These are phyloP conservation scores for Argyrosomus regius DNA, from an alignment of 2,797 vertebrate species.

Conservation along the genomic window DNA sequence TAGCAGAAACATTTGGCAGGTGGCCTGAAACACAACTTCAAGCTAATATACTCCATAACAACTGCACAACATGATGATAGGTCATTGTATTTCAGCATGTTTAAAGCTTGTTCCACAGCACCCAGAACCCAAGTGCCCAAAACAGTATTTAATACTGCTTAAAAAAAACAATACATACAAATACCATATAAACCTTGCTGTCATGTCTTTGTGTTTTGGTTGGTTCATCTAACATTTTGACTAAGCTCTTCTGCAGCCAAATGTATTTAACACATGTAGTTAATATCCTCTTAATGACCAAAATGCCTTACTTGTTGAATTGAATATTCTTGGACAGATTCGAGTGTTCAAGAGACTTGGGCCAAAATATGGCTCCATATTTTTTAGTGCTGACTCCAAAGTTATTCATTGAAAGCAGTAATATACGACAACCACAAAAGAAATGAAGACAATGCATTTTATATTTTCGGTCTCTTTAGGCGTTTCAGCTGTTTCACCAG, in stretches of 20 bases:
- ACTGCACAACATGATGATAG: neutral
- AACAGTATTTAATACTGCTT: neutral
- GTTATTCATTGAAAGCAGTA: conserved; percentile 5
- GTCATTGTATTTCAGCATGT: too few relatives aligned
- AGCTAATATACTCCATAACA: neutral
- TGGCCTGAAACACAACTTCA: neutral
- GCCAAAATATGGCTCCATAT: neutral
- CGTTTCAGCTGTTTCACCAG: neutral
- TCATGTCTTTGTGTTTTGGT: neutral
- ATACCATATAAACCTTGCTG: neutral
- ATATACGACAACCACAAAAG: conserved; percentile 18
- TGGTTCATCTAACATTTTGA: neutral
- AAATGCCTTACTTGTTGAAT: neutral
- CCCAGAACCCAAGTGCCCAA: neutral
- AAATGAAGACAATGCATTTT: conserved; percentile 10
- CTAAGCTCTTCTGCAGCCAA: neutral
- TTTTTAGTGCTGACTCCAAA: conserved; percentile 6
- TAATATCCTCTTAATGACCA: neutral
- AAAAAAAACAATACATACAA: neutral
- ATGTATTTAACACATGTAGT: neutral
- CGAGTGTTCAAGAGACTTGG: neutral
- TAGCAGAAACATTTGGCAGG: neutral
- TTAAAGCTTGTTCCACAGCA: neutral
- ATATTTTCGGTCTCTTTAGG: conserved; percentile 4
- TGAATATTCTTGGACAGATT: neutral